Evolutionary conservation across 2,888 invertebrate species (phyloP).

Genomic region (Eustalomyia histrio): DNA sequence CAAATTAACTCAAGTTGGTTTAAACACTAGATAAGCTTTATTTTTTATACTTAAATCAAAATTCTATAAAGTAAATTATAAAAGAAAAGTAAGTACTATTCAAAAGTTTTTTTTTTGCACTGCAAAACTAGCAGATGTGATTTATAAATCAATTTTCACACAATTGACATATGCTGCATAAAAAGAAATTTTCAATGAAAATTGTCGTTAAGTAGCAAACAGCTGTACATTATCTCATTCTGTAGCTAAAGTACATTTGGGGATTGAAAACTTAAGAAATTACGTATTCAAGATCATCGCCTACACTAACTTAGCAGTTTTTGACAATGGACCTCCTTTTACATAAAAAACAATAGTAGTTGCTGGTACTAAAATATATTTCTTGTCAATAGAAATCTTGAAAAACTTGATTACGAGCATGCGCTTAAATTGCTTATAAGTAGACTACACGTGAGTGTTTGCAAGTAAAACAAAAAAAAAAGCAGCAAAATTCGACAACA

Average conservation of each 20-base stretch:
- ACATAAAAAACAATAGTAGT: neutral
- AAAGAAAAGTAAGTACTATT: too few species aligned
- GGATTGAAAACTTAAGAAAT: neutral
- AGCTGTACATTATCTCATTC: too few species aligned
- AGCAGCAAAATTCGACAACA: constrained; percentile 13
- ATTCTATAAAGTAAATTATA: too few species aligned
- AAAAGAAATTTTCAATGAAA: too few species aligned
- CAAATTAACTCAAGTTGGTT: too few species aligned
- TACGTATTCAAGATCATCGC: neutral
- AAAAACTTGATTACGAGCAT: neutral
- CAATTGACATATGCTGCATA: too few species aligned
- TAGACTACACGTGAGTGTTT: constrained; percentile 27
- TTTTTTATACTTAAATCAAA: too few species aligned
- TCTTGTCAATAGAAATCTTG: neutral
- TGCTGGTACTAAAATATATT: neutral
- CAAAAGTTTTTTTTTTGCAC: too few species aligned
- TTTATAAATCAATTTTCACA: too few species aligned
- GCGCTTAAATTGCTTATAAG: constrained; percentile 1
- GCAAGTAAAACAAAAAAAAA: neutral
- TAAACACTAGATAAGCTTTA: too few species aligned
- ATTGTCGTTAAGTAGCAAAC: too few species aligned
- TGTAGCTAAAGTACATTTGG: neutral
- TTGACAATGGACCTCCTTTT: neutral
- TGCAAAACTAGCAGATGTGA: neutral
- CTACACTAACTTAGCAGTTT: neutral